Percentiles rank a stretch among this genome's conserved stretches.
phyloP scores from a whole-genome alignment of 2,888 invertebrate species.

The Seira musarum region DNA sequence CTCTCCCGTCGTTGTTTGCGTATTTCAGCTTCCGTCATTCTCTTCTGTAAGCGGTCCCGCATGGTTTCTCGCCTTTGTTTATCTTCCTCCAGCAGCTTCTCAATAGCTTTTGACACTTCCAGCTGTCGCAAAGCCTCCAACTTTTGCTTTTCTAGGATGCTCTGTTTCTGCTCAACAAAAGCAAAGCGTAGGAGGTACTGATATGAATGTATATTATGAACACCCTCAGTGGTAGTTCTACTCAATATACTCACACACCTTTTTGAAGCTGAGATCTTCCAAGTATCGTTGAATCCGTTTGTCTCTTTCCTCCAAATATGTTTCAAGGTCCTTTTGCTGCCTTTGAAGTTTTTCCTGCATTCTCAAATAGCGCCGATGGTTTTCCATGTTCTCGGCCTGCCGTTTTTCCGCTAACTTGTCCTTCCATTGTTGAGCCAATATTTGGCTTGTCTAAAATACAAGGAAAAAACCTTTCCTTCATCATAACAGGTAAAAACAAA shows the following conservation, averaged over 20 bases:
- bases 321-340: conserved; percentile 70
- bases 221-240: background rate
- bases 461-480: background rate
- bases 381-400: conserved; percentile 70
- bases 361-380: conserved; percentile 70
- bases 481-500: background rate
- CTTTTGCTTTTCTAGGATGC: conserved; percentile 66
- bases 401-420: conserved; percentile 70
- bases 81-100: conserved; percentile 68
- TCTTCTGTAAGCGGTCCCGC: conserved; percentile 63
- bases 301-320: conserved; percentile 70
- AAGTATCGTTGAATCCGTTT: conserved; percentile 70
- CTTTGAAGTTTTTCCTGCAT: conserved; percentile 70
- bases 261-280: conserved; percentile 70
- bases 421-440: conserved; percentile 70
- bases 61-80: conserved; percentile 59
- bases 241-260: conserved; percentile 62
- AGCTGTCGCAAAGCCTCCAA: conserved; percentile 67
- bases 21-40: conserved; percentile 67
- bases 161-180: conserved; percentile 55
- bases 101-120: conserved; percentile 68
- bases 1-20: conserved; percentile 63
- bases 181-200: background rate
- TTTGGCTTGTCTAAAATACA: conserved; percentile 67
- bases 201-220: background rate